phyloP scores from a whole-genome alignment of 2,888 invertebrate genomes.

The Drosophila helvetica region DNA sequence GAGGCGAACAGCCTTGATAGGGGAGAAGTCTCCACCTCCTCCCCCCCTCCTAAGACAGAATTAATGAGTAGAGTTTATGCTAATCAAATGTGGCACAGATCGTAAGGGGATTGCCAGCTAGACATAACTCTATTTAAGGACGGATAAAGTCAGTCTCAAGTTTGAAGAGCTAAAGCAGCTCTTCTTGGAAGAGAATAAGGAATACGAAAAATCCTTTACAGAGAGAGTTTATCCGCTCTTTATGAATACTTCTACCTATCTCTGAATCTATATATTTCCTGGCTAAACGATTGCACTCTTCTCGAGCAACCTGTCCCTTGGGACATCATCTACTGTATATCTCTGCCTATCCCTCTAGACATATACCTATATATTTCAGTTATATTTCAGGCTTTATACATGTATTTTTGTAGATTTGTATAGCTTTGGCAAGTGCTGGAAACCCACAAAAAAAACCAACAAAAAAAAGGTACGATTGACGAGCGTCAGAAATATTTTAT shows the following conservation, averaged over 20 bases:
- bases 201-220: too few relatives aligned
- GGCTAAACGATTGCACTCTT: too few relatives aligned
- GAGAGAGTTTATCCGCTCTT: too few relatives aligned
- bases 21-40: neutral
- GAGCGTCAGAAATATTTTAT: conserved; percentile 71
- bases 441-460: conserved; percentile 18
- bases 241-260: too few relatives aligned
- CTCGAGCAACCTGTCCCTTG: neutral
- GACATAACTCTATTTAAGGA: neutral
- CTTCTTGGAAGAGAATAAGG: too few relatives aligned
- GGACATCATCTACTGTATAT: neutral
- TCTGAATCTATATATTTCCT: too few relatives aligned
- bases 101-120: neutral
- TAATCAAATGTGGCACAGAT: neutral
- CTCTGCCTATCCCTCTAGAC: neutral
- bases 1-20: neutral
- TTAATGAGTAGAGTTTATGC: neutral
- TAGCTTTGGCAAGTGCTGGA: conserved; percentile 21
- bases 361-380: conserved; percentile 7
- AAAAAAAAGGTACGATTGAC: conserved; percentile 46
- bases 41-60: neutral
- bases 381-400: neutral
- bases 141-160: neutral
- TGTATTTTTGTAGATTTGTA: conserved; percentile 23
- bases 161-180: too few relatives aligned